Base-by-base conservation (phyloP, 1,140 invertebrate genomes). In the Ips nitidus region DNA sequence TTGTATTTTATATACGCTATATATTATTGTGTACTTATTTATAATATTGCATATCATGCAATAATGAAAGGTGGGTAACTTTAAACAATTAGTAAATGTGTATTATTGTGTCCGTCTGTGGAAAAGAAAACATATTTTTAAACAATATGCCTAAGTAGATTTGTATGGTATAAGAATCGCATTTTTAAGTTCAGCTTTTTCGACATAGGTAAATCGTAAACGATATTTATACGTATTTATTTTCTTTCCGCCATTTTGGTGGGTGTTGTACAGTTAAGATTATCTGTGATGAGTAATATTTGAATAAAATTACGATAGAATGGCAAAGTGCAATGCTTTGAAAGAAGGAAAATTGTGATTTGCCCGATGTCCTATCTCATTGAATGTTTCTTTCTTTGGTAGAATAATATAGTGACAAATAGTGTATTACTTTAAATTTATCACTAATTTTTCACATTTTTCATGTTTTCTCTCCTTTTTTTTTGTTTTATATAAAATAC, bases 281-380 rank as follows among this genome's bases (percentile, higher is more conserved):
- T 77, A 77, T 78, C 77, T 78, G 77, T 78, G 77, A 78, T 78
- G 74, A 73, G 74, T 72, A 76, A 65, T 22, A 22, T 22, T 62
- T 64, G 47, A 63, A 52, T 70, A 56, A 65, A 64, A 38, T 41
- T 22, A 52, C n/a, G 36, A 8, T 73, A 58, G 59, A 70, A 73
- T 73, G 77, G 77, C 73, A 77, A 77, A 78, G 77, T 78, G 77
- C 77, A 78, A 78, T 78, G 77, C 76, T 78, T 78, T 76, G 74
- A 71, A 65, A 72, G 22, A 76, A 61, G 72, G 67, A 66, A 78
- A 71, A 73, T 77, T 78, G 77, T 78, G 77, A 78, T 77, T 78
- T 78, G 75, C 75, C 77, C 75, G 72, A 75, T 77, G 75, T 77
- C 75, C 77, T 77, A 78, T 63, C 52, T 58, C 22, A 22, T 65